Conservation (phyloP, 1,140 invertebrate genomes). For the Megalonaias nervosa region DNA sequence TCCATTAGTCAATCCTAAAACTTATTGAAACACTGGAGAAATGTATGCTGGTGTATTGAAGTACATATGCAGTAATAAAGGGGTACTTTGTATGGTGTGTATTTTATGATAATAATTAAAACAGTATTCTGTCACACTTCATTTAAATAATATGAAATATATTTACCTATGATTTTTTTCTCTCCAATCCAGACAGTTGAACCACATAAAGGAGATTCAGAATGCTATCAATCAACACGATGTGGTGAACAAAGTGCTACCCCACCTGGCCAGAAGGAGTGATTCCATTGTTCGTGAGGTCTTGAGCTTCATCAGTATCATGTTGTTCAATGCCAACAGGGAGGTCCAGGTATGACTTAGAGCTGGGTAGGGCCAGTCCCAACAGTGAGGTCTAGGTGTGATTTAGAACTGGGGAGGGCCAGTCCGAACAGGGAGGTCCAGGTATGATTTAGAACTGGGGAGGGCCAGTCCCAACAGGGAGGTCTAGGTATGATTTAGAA, state of each 20-base stretch:
- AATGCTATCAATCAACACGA: slow-evolving; percentile 63
- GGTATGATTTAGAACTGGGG: too few species aligned
- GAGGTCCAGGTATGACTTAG: slow-evolving; percentile 64
- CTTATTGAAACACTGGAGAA: too few species aligned
- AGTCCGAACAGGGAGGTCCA: too few species aligned
- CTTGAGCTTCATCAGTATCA: slow-evolving; percentile 67
- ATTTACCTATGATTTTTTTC: neutral
- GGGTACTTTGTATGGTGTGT: too few species aligned
- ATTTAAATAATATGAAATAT: neutral
- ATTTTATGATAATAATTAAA: too few species aligned
- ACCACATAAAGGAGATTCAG: slow-evolving; percentile 65
- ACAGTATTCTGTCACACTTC: neutral
- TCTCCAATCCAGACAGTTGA: slow-evolving; percentile 57
- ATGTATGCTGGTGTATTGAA: too few species aligned
- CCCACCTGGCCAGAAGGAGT: slow-evolving; percentile 66
- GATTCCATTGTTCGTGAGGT: slow-evolving; percentile 68
- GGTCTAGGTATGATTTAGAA: too few species aligned
- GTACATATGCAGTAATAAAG: too few species aligned
- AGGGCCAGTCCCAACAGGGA: slow-evolving; percentile 42
- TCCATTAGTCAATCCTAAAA: too few species aligned
- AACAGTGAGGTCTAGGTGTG: too few species aligned
- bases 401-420: too few species aligned
- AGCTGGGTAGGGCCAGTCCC: too few species aligned
- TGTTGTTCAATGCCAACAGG: slow-evolving; percentile 71
- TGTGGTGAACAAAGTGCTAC: slow-evolving; percentile 65